Conservation (phyloP, 2,888 invertebrate species). For the Nomada ruficornis region DNA sequence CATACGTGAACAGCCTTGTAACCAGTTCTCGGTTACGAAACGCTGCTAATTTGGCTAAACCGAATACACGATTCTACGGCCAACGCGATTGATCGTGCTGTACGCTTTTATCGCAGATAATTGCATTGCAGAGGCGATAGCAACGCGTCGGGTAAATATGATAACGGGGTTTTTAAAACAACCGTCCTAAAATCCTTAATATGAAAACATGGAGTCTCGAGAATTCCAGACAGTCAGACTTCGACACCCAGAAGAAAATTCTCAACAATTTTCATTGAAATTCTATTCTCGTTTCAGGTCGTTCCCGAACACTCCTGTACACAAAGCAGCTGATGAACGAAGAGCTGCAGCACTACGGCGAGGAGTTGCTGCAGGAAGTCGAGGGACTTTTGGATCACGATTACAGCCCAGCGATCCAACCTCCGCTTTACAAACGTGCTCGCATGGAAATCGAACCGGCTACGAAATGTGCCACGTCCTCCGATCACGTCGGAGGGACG, state of each 20-base stretch:
- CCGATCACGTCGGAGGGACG: conserved; percentile 74
- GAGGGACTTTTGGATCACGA: conserved; percentile 82
- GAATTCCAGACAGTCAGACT: background rate
- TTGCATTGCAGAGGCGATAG: conserved; percentile 10
- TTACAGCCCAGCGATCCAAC: conserved; percentile 78
- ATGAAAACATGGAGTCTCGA: background rate
- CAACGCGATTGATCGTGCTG: background rate
- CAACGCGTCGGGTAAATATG: conserved; percentile 10
- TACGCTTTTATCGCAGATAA: conserved; percentile 4
- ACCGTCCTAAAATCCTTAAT: background rate
- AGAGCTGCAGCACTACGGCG: conserved; percentile 80
- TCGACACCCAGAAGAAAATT: too few relatives aligned
- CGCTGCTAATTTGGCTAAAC: background rate
- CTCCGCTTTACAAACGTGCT: conserved; percentile 77
- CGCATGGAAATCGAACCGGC: conserved; percentile 75
- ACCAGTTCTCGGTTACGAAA: conserved; percentile 57
- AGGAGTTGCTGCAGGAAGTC: conserved; percentile 80
- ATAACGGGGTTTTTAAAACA: background rate
- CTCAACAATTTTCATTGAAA: background rate
- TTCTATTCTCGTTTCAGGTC: conserved; percentile 72
- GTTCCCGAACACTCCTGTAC: conserved; percentile 81
- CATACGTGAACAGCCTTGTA: conserved; percentile 51
- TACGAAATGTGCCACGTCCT: conserved; percentile 66
- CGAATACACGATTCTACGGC: background rate
- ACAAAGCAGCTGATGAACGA: conserved; percentile 80